These are phyloP conservation scores for Parelbella ahira DNA, from an alignment of 2,888 invertebrate species.

Conservation along the genomic window DNA sequence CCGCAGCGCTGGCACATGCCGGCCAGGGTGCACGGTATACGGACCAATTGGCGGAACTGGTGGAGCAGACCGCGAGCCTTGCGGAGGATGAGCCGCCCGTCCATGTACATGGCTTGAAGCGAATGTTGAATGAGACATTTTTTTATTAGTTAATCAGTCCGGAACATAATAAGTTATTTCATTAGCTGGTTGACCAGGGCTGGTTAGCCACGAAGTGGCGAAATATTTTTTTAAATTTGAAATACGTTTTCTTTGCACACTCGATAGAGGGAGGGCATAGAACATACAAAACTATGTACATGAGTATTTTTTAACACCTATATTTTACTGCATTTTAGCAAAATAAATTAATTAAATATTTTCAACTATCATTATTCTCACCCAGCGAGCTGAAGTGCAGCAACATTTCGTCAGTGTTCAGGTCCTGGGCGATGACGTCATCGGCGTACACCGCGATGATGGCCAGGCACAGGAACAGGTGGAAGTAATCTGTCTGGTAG, in stretches of 20 bases:
- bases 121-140: neutral
- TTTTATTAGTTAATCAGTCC: too few species aligned
- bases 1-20: constrained; percentile 94
- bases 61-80: constrained; percentile 95
- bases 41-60: constrained; percentile 92
- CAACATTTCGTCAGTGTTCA: constrained; percentile 96
- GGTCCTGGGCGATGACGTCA: constrained; percentile 94
- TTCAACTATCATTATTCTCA: constrained; percentile 43
- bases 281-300: too few species aligned
- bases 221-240: too few species aligned
- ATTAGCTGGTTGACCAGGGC: too few species aligned
- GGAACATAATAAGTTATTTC: too few species aligned
- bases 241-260: too few species aligned
- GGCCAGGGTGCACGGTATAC: constrained; percentile 93
- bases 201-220: too few species aligned
- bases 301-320: too few species aligned
- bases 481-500: constrained; percentile 97
- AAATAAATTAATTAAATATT: too few species aligned
- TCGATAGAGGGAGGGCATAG: too few species aligned
- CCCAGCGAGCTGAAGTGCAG: constrained; percentile 95
- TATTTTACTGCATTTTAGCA: too few species aligned
- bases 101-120: constrained; percentile 95
- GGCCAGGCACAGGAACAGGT: constrained; percentile 95
- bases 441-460: constrained; percentile 96
- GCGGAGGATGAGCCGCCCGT: constrained; percentile 92